A percentile compares a stretch with the other conserved stretches of the same genome.
phyloP scores from a whole-genome alignment of 1,140 invertebrate species.

The Contarinia nasturtii region DNA sequence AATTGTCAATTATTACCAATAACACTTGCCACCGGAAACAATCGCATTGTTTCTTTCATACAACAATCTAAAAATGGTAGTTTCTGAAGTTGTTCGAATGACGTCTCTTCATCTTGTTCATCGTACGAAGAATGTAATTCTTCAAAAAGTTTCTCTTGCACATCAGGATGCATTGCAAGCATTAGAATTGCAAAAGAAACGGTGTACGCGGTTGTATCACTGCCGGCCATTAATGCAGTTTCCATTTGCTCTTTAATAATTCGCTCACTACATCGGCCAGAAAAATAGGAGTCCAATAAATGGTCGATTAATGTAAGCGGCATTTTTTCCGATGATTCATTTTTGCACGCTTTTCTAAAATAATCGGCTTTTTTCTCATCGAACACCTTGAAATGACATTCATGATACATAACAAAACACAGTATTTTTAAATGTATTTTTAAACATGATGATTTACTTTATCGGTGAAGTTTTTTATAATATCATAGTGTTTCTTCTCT shows the following conservation, averaged over 20 bases:
- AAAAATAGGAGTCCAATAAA: background rate
- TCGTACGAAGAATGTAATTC: conserved; percentile 33
- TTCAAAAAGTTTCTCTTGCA: conserved; percentile 30
- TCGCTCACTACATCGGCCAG: background rate
- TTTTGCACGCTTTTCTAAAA: background rate
- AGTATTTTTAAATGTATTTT: background rate
- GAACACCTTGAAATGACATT: no score
- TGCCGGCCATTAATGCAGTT: background rate
- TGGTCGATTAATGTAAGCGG: background rate
- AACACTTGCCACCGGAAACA: conserved; percentile 10
- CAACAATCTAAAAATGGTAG: conserved; percentile 40
- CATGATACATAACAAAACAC: no score
- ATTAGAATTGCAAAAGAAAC: conserved; percentile 7
- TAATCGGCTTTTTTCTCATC: background rate
- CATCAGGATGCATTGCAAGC: conserved; percentile 12
- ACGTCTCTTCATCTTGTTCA: conserved; percentile 15
- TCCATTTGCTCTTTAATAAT: background rate
- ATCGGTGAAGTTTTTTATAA: background rate
- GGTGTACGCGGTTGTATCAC: background rate
- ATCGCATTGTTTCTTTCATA: conserved; percentile 33
- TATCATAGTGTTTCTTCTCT: background rate
- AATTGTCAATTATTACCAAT: no score
- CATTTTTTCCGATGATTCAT: background rate
- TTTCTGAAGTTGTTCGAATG: conserved; percentile 31
- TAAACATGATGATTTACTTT: background rate